These are phyloP conservation scores for Homarus gammarus DNA, from an alignment of 2,888 invertebrate species.

Conservation along the genomic window DNA sequence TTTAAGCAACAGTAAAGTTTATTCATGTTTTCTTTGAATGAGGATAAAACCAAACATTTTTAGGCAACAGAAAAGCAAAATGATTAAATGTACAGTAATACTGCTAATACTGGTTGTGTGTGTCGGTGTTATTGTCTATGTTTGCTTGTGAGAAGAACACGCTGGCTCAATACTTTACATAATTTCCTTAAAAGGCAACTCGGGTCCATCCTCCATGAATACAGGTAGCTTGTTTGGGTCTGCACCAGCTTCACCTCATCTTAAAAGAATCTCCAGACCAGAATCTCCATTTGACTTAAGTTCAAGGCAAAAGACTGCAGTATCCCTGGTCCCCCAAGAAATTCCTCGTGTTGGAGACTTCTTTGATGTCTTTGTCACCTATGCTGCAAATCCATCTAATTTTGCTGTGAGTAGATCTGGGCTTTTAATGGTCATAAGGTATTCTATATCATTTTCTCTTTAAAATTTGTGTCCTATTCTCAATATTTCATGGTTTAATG, in stretches of 20 bases:
- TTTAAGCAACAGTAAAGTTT: too few species aligned
- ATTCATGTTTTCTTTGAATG: too few species aligned
- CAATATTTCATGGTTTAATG: background rate
- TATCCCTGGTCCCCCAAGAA: conserved; percentile 79
- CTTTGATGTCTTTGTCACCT: conserved; percentile 86
- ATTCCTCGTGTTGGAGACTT: conserved; percentile 82
- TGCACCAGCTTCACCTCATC: conserved; percentile 13
- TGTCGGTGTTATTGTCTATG: too few species aligned
- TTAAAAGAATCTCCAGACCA: background rate
- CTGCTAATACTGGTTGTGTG: too few species aligned
- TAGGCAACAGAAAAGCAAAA: too few species aligned
- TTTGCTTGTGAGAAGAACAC: too few species aligned
- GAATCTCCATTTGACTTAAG: background rate
- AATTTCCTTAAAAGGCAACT: conserved; percentile 6
- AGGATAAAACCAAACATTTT: too few species aligned
- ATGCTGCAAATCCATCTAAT: conserved; percentile 88
- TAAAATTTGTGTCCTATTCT: too few species aligned
- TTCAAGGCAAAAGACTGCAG: conserved; percentile 61
- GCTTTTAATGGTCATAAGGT: background rate
- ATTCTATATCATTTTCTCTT: background rate
- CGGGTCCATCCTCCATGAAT: conserved; percentile 45
- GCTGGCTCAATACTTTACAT: too few species aligned
- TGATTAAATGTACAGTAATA: too few species aligned
- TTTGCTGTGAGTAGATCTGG: conserved; percentile 82
- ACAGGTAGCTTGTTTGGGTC: conserved; percentile 21